phyloP scores from a whole-genome alignment of 2,888 invertebrate species.

The Pediacus dermestoides region DNA sequence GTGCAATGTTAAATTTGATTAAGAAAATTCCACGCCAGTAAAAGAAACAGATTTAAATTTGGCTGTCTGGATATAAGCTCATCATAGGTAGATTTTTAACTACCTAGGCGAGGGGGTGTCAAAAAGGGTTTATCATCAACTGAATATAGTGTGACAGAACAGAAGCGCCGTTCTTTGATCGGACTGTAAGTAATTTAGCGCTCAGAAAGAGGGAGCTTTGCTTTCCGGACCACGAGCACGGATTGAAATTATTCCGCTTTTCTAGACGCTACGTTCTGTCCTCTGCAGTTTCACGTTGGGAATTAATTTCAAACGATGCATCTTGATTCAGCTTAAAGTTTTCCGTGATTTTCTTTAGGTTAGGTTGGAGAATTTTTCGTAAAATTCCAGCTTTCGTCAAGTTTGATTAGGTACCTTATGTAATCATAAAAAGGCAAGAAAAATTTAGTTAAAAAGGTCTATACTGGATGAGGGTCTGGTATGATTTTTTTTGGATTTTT shows the following conservation, averaged over 20 bases:
- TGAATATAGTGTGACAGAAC: slow-evolving; percentile 33
- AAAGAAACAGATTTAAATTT: slow-evolving; percentile 30
- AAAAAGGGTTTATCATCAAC: slow-evolving; percentile 33
- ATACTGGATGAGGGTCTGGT: too few species aligned
- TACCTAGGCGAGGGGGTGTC: slow-evolving; percentile 9
- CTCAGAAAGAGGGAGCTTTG: slow-evolving; percentile 34
- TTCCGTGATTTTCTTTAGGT: not conserved
- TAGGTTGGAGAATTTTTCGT: too few species aligned
- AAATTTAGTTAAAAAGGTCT: too few species aligned
- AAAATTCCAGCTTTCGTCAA: too few species aligned
- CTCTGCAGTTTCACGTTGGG: slow-evolving; percentile 31
- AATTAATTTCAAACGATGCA: slow-evolving; percentile 30
- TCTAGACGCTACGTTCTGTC: slow-evolving; percentile 36
- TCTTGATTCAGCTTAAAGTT: slow-evolving; percentile 5
- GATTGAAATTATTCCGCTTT: slow-evolving; percentile 43
- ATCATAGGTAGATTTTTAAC: too few species aligned
- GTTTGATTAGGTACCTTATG: too few species aligned
- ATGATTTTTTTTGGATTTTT: too few species aligned
- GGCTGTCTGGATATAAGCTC: too few species aligned
- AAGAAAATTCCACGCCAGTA: slow-evolving; percentile 40
- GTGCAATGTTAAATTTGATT: slow-evolving; percentile 41
- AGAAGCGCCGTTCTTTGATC: slow-evolving; percentile 38
- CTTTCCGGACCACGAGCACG: slow-evolving; percentile 38
- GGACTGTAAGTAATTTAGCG: slow-evolving; percentile 40
- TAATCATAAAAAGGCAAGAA: too few species aligned